Base-by-base conservation (phyloP, 64 coral and sea anemone species). In the Stichodactyla helianthus region DNA sequence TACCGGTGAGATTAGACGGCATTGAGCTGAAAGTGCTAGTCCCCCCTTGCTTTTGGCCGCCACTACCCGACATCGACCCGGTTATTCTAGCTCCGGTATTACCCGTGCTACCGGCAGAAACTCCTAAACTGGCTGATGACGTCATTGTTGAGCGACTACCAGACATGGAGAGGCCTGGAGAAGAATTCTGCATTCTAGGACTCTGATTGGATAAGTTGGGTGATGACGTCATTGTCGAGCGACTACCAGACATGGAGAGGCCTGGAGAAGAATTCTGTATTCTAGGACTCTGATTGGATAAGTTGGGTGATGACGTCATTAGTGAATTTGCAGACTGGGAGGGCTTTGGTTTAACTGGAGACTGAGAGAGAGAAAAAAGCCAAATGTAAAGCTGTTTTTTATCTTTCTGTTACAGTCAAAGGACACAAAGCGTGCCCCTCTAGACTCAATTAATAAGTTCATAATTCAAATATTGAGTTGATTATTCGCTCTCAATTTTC, bases 221-320 rank as follows among this genome's bases (percentile, higher is more conserved):
- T 23, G 44, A 19, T 78, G 61, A 77, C 5, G 44, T 18, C 15
- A 60, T 28, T 10, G 59, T 67, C 15, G 59, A 28, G 10, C 16
- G 59, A 86, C 50, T 27, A 59, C n/a, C 19, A 22, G 19, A 58
- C 17, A 86, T 16, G 8, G 22, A 13, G 10, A 67, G 7, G 31
- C 19, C 9, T 58, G 55, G 11, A 15, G 23, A 53, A 0, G 63
- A 20, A 6, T 20, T 54, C 10, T 51, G 25, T 0, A 68, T 10
- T 50, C 55, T 51, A 10, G 67, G 51, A 7, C 16, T 10, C 52
- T 54, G 85, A 52, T 70, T 8, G 19, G 23, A 28, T 26, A 6
- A 77, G 27, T 5, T 51, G 35, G 64, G 60, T 23, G 44, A 19
- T 78, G 76, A 79, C 67, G 58, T 50, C 83, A 71, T 83, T 90